Evolutionary conservation across 2,113 vertebrate species (phyloP), one percentile per base, ranked within the genome.

Genomic region (Ia io): DNA sequence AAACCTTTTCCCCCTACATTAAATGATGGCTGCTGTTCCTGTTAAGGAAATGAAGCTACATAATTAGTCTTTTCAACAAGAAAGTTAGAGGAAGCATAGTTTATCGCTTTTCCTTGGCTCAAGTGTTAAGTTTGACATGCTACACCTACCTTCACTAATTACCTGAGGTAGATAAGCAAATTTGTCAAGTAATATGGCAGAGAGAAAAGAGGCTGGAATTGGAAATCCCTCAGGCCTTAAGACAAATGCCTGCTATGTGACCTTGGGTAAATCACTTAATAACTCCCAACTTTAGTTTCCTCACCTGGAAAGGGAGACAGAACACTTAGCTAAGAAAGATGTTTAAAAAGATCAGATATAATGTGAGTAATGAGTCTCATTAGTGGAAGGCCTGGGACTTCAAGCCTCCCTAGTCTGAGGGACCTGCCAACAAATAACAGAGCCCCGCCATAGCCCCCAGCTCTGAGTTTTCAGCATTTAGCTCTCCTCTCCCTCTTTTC

Each of bases 41-140:
- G 44, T 74, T 90, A 93, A 95, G 67, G 77, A 96, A 88, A 87
- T 69, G 86, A 95, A 95, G 73, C 44, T 42, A 71, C 85, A 88
- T 82, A 88, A 90, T 95, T 82, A 88, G 88, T 94, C 84, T 95
- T 88, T 91, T 85, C 63, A 65, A 95, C n/a, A 67, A 95, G 78
- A 82, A 93, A 94, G 94, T 96, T 95, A 97, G 93, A 92, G 77
- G 90, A 96, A 90, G 71, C 92, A 95, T 73, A 88, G 84, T 93
- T 96, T 95, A 96, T 95, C 37, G 65, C 86, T 88, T 83, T 92
- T 82, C 67, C 78, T 91, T 32, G 37, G 37, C 70, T 95, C 88
- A 28, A 73, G 73, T 91, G 78, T 88, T 88, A 88, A 84, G 77
- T 97, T 93, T 86, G 95, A 93, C 74, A 76, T 1, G 90, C 53